These are phyloP conservation scores for Barbus barbus DNA, from an alignment of 2,113 vertebrate species.

Conservation along the genomic window DNA sequence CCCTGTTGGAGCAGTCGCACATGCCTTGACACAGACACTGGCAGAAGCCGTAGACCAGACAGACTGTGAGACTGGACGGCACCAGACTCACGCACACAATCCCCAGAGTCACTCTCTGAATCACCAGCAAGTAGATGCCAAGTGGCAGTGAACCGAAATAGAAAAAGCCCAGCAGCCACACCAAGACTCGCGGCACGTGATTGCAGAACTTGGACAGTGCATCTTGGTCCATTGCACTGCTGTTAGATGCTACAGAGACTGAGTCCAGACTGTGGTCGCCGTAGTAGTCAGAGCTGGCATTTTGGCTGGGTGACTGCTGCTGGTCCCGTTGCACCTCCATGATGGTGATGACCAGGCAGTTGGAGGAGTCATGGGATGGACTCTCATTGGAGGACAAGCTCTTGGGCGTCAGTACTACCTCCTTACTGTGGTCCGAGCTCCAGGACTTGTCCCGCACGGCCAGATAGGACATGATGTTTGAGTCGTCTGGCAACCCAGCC, in stretches of 20 bases:
- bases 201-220: slow-evolving; percentile 76
- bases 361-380: slow-evolving; percentile 74
- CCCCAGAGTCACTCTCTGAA: slow-evolving; percentile 80
- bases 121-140: slow-evolving; percentile 80
- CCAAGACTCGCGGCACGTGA: slow-evolving; percentile 75
- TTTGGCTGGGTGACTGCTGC: slow-evolving; percentile 64
- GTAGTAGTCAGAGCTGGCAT: slow-evolving; percentile 70
- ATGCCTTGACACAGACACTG: slow-evolving; percentile 81
- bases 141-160: slow-evolving; percentile 81
- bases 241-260: slow-evolving; percentile 67
- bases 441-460: slow-evolving; percentile 69
- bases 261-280: slow-evolving; percentile 76
- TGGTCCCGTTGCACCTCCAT: slow-evolving; percentile 77
- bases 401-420: slow-evolving; percentile 76
- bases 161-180: slow-evolving; percentile 81
- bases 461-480: slow-evolving; percentile 75
- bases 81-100: slow-evolving; percentile 79
- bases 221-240: slow-evolving; percentile 70
- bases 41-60: slow-evolving; percentile 80
- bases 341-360: slow-evolving; percentile 81
- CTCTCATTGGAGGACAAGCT: slow-evolving; percentile 71
- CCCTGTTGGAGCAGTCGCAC: slow-evolving; percentile 75
- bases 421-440: slow-evolving; percentile 71
- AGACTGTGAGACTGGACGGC: slow-evolving; percentile 81
- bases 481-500: slow-evolving; percentile 75